Evolutionary conservation across 2,113 vertebrate species (phyloP).

Genomic region (Thalassoma bifasciatum): DNA sequence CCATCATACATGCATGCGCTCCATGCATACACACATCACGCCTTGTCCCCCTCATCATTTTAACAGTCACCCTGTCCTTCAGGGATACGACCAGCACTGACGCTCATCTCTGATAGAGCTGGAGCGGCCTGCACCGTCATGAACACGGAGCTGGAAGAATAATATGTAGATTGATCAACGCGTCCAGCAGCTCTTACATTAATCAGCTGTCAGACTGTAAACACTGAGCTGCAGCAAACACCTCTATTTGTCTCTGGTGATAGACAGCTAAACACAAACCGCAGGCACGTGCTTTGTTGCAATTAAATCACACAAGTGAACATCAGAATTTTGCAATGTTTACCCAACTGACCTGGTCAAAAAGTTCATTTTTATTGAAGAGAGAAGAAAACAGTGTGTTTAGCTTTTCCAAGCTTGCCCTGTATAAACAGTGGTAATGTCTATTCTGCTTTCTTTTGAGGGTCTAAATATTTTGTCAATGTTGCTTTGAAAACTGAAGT

Average conservation of each 20-base stretch:
- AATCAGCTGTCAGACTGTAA: slow-evolving; percentile 62
- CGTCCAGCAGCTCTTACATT: slow-evolving; percentile 66
- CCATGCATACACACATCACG: not conserved
- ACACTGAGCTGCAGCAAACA: slow-evolving; percentile 41
- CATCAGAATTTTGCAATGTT: not conserved
- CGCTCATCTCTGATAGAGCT: slow-evolving; percentile 41
- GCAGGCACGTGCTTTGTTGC: not conserved
- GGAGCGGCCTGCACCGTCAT: slow-evolving; percentile 33
- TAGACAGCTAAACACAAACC: slow-evolving; percentile 24
- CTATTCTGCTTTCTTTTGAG: too few relatives aligned
- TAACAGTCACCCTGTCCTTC: slow-evolving; percentile 68
- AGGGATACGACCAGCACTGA: slow-evolving; percentile 34
- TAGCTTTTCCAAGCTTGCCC: too few relatives aligned
- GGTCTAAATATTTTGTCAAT: too few relatives aligned
- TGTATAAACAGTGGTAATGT: too few relatives aligned
- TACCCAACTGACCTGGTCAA: too few relatives aligned
- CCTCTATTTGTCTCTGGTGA: slow-evolving; percentile 47
- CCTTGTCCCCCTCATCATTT: slow-evolving; percentile 40
- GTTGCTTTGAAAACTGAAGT: too few relatives aligned
- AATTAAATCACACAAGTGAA: not conserved
- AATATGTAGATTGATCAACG: slow-evolving; percentile 72
- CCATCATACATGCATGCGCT: not conserved
- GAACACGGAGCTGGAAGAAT: slow-evolving; percentile 40
- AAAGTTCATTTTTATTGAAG: too few relatives aligned
- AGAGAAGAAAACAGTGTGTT: too few relatives aligned